These are phyloP conservation scores for Eleutherodactylus coqui DNA, from an alignment of 2,797 vertebrate species.

Conservation along the genomic window DNA sequence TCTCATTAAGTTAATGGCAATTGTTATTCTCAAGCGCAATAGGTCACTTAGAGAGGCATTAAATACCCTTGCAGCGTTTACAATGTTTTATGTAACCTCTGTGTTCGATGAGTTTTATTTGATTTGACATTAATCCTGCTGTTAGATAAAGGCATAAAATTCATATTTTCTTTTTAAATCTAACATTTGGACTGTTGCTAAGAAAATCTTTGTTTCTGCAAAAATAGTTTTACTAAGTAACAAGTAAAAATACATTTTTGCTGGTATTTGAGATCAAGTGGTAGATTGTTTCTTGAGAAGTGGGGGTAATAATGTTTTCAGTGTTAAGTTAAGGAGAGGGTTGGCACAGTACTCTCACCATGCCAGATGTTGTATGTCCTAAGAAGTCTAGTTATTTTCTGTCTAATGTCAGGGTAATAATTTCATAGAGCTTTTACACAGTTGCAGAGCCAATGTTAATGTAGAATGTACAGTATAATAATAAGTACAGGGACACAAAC, in stretches of 20 bases:
- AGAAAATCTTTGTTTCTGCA: not conserved
- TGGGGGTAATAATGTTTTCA: not conserved
- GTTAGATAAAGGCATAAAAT: constrained; percentile 5
- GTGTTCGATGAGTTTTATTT: not conserved
- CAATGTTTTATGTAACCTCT: constrained; percentile 15
- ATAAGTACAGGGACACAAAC: not conserved
- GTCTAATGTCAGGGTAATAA: not conserved
- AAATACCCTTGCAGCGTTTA: not conserved
- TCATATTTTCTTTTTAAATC: not conserved
- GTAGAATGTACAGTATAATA: not conserved
- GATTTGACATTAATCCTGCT: constrained; percentile 24
- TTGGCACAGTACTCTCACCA: not conserved
- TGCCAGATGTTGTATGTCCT: not conserved
- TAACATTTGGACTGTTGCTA: not conserved
- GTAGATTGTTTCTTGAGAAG: not conserved
- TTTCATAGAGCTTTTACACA: not conserved
- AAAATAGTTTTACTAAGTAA: not conserved
- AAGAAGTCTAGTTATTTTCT: not conserved
- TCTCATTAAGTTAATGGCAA: not conserved
- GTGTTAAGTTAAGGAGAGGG: not conserved
- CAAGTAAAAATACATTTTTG: not conserved
- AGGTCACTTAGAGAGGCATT: not conserved
- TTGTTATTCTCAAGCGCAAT: constrained; percentile 5
- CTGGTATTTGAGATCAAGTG: not conserved
- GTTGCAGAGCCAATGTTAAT: not conserved